Evolutionary conservation across 2,113 vertebrate genomes (phyloP).

Genomic region (Miniopterus natalensis): DNA sequence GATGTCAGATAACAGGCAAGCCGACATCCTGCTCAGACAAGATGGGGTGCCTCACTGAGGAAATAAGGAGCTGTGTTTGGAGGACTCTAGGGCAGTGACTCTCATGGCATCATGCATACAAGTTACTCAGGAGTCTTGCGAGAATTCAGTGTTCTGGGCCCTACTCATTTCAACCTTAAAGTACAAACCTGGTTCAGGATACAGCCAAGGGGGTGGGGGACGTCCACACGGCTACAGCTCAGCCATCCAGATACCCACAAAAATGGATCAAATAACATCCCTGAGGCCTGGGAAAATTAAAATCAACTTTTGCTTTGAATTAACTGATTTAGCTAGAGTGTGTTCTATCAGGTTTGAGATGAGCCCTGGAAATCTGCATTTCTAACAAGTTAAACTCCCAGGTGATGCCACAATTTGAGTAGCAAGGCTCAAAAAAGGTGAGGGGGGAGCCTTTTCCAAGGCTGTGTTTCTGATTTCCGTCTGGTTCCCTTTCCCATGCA

Average conservation of each 20-base stretch:
- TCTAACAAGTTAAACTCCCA: not conserved
- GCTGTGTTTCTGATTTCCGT: not conserved
- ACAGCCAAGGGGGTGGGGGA: not conserved
- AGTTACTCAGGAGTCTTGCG: not conserved
- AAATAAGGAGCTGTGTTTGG: not conserved
- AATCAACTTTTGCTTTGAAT: not conserved
- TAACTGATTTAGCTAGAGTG: not conserved
- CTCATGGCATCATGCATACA: not conserved
- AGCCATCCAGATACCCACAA: not conserved
- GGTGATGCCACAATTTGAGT: not conserved
- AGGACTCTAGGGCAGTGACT: fast-evolving
- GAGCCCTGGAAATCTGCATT: not conserved
- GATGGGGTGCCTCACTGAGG: not conserved
- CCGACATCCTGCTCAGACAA: not conserved
- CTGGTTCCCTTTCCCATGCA: not conserved
- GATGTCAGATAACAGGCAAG: not conserved
- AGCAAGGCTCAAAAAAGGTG: not conserved
- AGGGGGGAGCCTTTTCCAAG: not conserved
- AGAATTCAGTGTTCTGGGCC: not conserved
- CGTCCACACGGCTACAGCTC: not conserved
- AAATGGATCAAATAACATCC: not conserved
- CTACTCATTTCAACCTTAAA: not conserved
- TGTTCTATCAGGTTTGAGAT: not conserved
- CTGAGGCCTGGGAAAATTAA: not conserved
- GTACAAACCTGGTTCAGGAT: not conserved